phyloP scores from a whole-genome alignment of 2,113 vertebrate genomes.

The Actinemys pallida region DNA sequence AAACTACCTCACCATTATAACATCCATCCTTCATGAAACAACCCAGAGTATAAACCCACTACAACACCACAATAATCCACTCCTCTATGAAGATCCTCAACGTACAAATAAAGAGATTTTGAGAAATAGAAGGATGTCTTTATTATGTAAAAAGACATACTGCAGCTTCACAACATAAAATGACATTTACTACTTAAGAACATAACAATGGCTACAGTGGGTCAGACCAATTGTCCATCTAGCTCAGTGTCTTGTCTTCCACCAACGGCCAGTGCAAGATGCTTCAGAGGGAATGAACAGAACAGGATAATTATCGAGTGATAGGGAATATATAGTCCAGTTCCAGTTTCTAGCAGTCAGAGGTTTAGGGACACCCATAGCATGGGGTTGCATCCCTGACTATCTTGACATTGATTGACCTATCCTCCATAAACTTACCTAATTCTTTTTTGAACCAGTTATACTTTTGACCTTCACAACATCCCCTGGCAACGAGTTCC shows the following conservation, averaged over 20 bases:
- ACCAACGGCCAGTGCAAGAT: neutral
- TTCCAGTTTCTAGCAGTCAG: neutral
- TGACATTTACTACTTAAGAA: slow-evolving; percentile 14
- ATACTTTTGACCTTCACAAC: neutral
- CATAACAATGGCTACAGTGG: neutral
- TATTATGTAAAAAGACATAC: neutral
- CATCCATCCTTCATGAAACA: neutral
- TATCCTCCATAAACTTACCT: neutral
- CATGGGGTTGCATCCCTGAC: neutral
- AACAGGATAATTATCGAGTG: neutral
- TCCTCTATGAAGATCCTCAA: neutral
- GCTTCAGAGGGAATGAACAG: neutral
- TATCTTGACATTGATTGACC: neutral
- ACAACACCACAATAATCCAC: neutral
- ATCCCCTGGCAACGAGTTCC: neutral
- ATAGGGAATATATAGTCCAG: neutral
- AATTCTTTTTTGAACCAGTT: neutral
- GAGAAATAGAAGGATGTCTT: neutral
- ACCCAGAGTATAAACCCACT: neutral
- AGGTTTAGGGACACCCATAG: neutral
- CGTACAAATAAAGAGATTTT: neutral
- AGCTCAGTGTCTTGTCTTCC: neutral
- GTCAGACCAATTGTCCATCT: neutral
- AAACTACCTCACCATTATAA: neutral
- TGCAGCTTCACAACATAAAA: neutral